These are phyloP conservation scores for Microplitis demolitor DNA, from an alignment of 1,140 invertebrate genomes.

Conservation along the genomic window DNA sequence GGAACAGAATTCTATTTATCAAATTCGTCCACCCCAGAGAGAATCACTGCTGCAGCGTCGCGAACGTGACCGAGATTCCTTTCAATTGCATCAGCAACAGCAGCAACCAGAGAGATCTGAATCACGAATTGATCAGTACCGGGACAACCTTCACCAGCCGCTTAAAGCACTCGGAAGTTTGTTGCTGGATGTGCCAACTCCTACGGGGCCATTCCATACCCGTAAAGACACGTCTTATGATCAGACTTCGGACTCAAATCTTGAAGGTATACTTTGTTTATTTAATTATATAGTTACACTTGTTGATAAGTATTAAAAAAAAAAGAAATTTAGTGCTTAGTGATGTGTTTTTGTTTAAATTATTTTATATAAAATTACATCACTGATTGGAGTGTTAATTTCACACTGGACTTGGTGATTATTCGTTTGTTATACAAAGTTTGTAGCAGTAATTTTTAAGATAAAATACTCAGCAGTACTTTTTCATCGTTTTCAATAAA, in stretches of 20 bases:
- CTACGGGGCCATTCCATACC: conserved; percentile 14
- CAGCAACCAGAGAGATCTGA: conserved; percentile 19
- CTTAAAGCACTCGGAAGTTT: conserved; percentile 45
- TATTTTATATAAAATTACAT: neutral
- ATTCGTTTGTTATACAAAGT: neutral
- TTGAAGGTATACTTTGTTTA: conserved; percentile 8
- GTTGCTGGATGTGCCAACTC: conserved; percentile 41
- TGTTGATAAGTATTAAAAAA: too few species aligned
- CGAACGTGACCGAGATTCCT: neutral
- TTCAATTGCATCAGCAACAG: conserved; percentile 24
- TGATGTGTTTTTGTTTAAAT: neutral
- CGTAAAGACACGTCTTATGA: conserved; percentile 10
- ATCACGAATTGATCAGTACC: conserved; percentile 30
- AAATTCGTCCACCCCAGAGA: neutral
- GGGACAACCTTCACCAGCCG: conserved; percentile 36
- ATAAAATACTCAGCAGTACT: too few species aligned
- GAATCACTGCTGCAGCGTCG: neutral
- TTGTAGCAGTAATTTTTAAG: neutral
- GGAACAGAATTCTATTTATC: neutral
- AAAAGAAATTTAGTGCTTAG: neutral
- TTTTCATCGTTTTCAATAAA: neutral
- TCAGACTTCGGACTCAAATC: conserved; percentile 15
- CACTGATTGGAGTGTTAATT: neutral
- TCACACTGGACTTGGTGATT: neutral
- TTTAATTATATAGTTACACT: too few species aligned